A percentile compares a stretch with the other conserved stretches of the same genome.
phyloP scores from a whole-genome alignment of 2,888 invertebrate species.

The Caenorhabditis angaria region DNA sequence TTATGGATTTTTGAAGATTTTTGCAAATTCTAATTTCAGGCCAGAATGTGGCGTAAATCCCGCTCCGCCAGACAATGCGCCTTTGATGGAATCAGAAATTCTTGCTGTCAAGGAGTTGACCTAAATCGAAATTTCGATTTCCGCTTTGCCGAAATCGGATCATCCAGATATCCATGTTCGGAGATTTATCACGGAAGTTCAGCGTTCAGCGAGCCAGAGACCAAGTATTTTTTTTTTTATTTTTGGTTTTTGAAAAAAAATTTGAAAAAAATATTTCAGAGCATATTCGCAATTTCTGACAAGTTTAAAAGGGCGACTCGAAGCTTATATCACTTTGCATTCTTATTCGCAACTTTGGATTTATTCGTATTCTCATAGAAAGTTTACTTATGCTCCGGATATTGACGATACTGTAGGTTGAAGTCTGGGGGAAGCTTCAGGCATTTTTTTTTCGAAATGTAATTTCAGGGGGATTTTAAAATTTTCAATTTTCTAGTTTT shows the following conservation, averaged over 20 bases:
- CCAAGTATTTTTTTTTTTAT: slow-evolving; percentile 34
- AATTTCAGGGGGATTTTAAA: no score
- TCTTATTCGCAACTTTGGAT: slow-evolving; percentile 70
- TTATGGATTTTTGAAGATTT: not conserved
- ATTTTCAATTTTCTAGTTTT: not conserved
- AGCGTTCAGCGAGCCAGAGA: slow-evolving; percentile 71
- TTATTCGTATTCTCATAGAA: slow-evolving; percentile 69
- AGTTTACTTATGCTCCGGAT: slow-evolving; percentile 66
- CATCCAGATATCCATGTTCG: slow-evolving; percentile 68
- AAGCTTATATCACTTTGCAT: slow-evolving; percentile 69
- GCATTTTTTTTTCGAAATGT: no score
- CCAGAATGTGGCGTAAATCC: slow-evolving; percentile 69
- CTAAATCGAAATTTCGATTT: slow-evolving; percentile 70
- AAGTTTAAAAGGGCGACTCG: slow-evolving; percentile 55
- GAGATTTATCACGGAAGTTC: slow-evolving; percentile 69
- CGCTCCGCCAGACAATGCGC: slow-evolving; percentile 60
- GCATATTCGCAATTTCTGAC: slow-evolving; percentile 63
- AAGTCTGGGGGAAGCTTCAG: not conserved
- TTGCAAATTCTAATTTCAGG: slow-evolving; percentile 30
- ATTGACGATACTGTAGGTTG: slow-evolving; percentile 67
- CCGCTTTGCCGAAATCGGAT: slow-evolving; percentile 68
- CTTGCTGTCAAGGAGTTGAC: slow-evolving; percentile 69
- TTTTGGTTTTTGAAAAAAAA: no score
- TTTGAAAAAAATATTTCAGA: slow-evolving; percentile 41
- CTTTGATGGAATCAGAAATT: slow-evolving; percentile 51